These are phyloP conservation scores for Cephus pulcher DNA, from an alignment of 2,888 invertebrate species.

Conservation along the genomic window DNA sequence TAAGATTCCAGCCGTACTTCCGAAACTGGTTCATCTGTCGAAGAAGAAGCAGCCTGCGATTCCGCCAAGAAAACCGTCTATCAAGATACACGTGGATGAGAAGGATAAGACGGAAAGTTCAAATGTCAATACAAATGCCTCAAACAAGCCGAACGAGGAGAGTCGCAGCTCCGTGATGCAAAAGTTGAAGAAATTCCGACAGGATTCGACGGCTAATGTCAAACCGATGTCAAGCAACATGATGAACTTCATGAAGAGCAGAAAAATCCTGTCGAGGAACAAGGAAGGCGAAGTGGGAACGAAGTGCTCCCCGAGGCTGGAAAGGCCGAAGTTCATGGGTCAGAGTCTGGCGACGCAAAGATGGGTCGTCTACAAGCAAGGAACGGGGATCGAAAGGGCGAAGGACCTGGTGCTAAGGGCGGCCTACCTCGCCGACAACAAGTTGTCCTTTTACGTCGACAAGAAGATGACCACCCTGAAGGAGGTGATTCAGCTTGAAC, in stretches of 20 bases:
- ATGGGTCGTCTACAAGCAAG: slow-evolving; percentile 72
- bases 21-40: slow-evolving; percentile 49
- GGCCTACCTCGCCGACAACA: slow-evolving; percentile 75
- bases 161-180: slow-evolving; percentile 48
- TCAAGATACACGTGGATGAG: slow-evolving; percentile 32
- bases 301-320: slow-evolving; percentile 55
- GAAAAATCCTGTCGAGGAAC: slow-evolving; percentile 48
- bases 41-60: slow-evolving; percentile 61
- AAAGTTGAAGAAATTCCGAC: slow-evolving; percentile 51
- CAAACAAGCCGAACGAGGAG: slow-evolving; percentile 25
- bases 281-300: slow-evolving; percentile 30
- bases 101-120: slow-evolving; percentile 43
- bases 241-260: slow-evolving; percentile 52
- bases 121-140: slow-evolving; percentile 16
- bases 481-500: slow-evolving; percentile 78
- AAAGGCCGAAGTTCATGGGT: slow-evolving; percentile 69
- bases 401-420: slow-evolving; percentile 78
- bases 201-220: slow-evolving; percentile 48
- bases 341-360: slow-evolving; percentile 69
- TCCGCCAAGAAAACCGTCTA: slow-evolving; percentile 45
- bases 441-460: slow-evolving; percentile 80
- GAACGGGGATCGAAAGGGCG: slow-evolving; percentile 67
- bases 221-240: slow-evolving; percentile 46
- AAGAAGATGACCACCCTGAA: slow-evolving; percentile 76
- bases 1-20: slow-evolving; percentile 55